Percentiles rank a stretch among this genome's conserved stretches.
Conservation (phyloP, 2,888 invertebrate species). For the Eudasyphora cyanicolor region DNA sequence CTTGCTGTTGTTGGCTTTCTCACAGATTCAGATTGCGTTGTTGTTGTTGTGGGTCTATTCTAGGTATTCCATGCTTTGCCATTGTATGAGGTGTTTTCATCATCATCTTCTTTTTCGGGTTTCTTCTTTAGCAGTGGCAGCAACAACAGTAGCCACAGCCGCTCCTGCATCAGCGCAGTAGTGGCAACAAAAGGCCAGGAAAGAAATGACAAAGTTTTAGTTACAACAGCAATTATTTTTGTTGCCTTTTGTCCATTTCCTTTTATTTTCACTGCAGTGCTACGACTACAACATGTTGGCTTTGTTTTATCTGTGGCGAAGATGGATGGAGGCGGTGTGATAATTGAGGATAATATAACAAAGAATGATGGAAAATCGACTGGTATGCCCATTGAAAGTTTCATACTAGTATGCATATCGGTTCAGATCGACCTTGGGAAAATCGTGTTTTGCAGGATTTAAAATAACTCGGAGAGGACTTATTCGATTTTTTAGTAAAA, state of each 20-base stretch:
- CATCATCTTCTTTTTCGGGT: neutral
- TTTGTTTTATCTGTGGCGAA: neutral
- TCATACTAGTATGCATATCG: too few relatives aligned
- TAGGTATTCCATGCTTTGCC: neutral
- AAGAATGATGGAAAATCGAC: too few relatives aligned
- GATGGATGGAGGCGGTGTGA: neutral
- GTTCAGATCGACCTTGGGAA: too few relatives aligned
- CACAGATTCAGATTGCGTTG: neutral
- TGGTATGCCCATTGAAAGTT: too few relatives aligned
- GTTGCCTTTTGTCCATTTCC: neutral
- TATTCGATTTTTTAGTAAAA: too few relatives aligned
- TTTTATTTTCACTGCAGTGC: constrained; percentile 51
- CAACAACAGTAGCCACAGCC: neutral
- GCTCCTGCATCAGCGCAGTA: too few relatives aligned
- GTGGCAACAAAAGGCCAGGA: constrained; percentile 37
- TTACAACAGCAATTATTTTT: constrained; percentile 16
- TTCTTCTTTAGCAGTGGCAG: neutral
- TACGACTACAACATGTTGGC: neutral
- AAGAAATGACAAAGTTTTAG: constrained; percentile 55
- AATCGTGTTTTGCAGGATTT: too few relatives aligned
- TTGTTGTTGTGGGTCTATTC: neutral
- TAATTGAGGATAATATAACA: neutral
- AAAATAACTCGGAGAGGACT: too few relatives aligned
- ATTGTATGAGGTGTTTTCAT: neutral
- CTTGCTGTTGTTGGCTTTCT: constrained; percentile 4